Percentiles rank a stretch among this genome's conserved stretches.
phyloP scores from a whole-genome alignment of 1,140 invertebrate genomes.

The Panagrolaimus sp. region DNA sequence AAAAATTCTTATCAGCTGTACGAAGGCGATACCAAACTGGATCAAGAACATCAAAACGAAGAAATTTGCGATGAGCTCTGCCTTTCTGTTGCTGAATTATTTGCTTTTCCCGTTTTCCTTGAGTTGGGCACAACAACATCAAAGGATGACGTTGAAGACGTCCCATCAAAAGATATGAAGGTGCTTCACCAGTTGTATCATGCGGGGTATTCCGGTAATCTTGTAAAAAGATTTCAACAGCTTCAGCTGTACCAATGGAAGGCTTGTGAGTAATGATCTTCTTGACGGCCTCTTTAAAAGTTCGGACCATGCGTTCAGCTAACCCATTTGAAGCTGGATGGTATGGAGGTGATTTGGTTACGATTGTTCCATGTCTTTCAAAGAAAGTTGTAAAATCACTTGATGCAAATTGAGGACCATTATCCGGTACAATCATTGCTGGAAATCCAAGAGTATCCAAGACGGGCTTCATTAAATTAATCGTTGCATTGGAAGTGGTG shows the following conservation, averaged over 20 bases:
- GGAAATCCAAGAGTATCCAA: background rate
- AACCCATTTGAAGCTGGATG: background rate
- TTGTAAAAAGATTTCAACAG: background rate
- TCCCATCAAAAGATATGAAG: background rate
- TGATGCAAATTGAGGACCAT: background rate
- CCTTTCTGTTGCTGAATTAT: no score
- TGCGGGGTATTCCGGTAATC: background rate
- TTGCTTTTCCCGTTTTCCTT: no score
- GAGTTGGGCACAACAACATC: no score
- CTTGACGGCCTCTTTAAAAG: background rate
- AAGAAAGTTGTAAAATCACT: background rate
- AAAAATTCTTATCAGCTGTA: no score
- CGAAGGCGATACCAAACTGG: no score
- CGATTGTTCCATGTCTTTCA: background rate
- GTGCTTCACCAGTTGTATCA: background rate
- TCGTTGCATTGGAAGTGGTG: background rate
- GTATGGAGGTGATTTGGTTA: background rate
- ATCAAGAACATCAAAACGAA: no score
- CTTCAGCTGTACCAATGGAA: background rate
- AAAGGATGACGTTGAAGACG: background rate
- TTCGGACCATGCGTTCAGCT: background rate
- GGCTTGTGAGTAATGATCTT: background rate
- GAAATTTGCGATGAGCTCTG: no score
- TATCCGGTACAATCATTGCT: background rate
- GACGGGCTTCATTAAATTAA: background rate